Conservation (phyloP, 2,797 vertebrate species). For the Pelochelys cantorii region DNA sequence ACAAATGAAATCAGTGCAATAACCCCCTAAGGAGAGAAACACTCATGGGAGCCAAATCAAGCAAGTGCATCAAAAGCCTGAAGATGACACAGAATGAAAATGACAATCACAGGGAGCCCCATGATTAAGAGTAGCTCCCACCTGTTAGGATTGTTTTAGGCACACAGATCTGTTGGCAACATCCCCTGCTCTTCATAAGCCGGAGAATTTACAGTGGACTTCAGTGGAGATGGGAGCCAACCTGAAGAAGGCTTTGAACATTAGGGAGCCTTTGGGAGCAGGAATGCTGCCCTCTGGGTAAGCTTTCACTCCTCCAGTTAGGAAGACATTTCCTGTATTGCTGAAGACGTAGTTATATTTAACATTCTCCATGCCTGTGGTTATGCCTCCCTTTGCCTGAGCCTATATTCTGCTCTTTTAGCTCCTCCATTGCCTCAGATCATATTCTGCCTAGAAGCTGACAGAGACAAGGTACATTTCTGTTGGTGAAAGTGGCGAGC, state of each 20-base stretch:
- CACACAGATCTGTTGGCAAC: not conserved
- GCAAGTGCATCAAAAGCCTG: not conserved
- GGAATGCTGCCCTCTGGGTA: not conserved
- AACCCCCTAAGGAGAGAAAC: not conserved
- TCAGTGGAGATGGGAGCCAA: not conserved
- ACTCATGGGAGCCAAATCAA: not conserved
- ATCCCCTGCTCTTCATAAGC: not conserved
- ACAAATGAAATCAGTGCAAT: not conserved
- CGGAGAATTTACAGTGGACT: not conserved
- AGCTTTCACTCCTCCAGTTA: conserved; percentile 33
- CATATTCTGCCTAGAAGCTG: conserved; percentile 67
- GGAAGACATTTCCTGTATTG: conserved; percentile 39
- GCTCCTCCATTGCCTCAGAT: conserved; percentile 38
- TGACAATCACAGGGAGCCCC: not conserved
- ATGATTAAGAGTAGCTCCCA: not conserved
- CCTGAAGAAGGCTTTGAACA: rapidly evolving
- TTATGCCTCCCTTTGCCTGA: not conserved
- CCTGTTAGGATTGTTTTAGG: not conserved
- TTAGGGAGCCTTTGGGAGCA: not conserved
- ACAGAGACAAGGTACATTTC: not conserved
- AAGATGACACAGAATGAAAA: not conserved
- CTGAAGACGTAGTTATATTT: conserved; percentile 57
- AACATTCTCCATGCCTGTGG: not conserved
- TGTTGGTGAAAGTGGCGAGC: not conserved
- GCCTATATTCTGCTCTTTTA: not conserved